Percentiles rank a stretch among this genome's conserved stretches.
Evolutionary conservation across 2,113 vertebrate species (phyloP).

Genomic region (Ceyx cyanopectus): DNA sequence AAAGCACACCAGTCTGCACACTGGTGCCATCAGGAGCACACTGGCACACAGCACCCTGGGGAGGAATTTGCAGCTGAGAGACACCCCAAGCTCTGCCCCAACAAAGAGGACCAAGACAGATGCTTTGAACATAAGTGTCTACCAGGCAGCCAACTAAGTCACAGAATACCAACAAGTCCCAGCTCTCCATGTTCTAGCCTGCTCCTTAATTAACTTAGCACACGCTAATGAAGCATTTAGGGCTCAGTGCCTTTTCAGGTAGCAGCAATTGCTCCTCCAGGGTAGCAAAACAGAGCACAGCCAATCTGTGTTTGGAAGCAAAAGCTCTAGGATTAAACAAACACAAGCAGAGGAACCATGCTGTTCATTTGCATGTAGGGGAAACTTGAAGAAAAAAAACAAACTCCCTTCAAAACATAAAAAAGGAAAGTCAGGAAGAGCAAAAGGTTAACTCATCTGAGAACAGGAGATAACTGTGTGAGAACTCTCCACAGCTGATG

Average conservation of each 20-base stretch:
- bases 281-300: neutral
- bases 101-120: fast-evolving
- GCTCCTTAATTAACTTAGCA: neutral
- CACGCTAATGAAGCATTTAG: neutral
- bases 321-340: neutral
- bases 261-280: neutral
- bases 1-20: fast-evolving
- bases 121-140: neutral
- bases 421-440: neutral
- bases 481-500: neutral
- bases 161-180: neutral
- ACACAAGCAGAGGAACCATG: neutral
- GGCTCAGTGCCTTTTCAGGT: neutral
- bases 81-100: neutral
- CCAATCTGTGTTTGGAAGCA: neutral
- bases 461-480: neutral
- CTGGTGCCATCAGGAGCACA: neutral
- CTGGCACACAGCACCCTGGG: neutral
- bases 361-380: neutral
- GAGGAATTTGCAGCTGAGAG: fast-evolving
- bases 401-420: neutral
- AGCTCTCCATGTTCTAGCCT: neutral
- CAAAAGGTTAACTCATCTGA: neutral
- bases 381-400: neutral
- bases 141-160: neutral